Evolutionary conservation across 30 jellyfish, hydroid and myxozoan genomes (phyloP).

Genomic region (Aurelia coerulea): DNA sequence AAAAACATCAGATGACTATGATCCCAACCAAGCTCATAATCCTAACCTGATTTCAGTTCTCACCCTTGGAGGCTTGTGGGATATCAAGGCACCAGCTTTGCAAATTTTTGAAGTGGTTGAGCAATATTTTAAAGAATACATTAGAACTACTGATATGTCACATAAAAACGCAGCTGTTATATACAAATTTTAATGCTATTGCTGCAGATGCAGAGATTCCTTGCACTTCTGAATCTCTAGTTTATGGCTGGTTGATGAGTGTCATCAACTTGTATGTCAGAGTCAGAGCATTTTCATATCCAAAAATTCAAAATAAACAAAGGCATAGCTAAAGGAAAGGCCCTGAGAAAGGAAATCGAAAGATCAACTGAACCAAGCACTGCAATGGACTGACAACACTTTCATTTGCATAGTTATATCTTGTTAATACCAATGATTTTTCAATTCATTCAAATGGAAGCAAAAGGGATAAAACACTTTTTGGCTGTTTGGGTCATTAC

Average conservation of each 20-base stretch:
- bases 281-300: constrained; percentile 41
- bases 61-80: constrained; percentile 36
- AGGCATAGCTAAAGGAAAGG: constrained; percentile 16
- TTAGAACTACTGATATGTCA: background rate
- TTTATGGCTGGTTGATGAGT: constrained; percentile 18
- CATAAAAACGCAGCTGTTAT: constrained; percentile 25
- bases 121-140: constrained; percentile 15
- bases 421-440: too few species aligned
- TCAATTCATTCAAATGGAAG: too few species aligned
- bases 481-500: too few species aligned
- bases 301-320: constrained; percentile 15
- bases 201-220: constrained; percentile 50
- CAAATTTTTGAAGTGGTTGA: constrained; percentile 16
- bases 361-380: constrained; percentile 3
- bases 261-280: constrained; percentile 11
- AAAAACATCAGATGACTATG: background rate
- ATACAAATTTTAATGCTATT: constrained; percentile 21
- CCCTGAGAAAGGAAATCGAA: constrained; percentile 13
- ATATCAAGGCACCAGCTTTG: constrained; percentile 11
- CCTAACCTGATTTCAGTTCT: constrained; percentile 3
- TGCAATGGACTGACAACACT: background rate
- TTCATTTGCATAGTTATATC: too few species aligned
- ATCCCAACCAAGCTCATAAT: constrained; percentile 3
- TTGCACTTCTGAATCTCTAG: constrained; percentile 26
- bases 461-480: too few species aligned